A percentile compares a stretch with the other conserved stretches of the same genome.
Evolutionary conservation across 2,797 vertebrate genomes (phyloP).

Genomic region (Diceros bicornis): DNA sequence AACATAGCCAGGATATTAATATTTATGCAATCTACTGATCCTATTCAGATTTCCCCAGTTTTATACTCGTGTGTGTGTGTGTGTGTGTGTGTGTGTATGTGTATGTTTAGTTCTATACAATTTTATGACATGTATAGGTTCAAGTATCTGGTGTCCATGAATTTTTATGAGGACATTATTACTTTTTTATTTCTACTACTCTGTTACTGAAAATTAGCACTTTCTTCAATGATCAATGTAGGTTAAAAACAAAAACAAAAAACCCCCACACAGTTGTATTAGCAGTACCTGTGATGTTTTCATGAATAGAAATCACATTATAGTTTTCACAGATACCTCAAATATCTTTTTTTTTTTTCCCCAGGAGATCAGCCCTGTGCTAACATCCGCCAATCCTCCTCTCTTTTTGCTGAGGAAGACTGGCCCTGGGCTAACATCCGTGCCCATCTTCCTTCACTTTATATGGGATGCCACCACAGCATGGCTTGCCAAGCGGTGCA

Average conservation of each 20-base stretch:
- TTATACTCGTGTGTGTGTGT: neutral
- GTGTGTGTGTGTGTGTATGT: neutral
- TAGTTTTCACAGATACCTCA: neutral
- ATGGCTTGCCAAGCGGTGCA: too few species aligned
- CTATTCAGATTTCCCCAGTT: neutral
- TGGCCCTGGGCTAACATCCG: too few species aligned
- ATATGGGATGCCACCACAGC: too few species aligned
- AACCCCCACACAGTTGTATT: neutral
- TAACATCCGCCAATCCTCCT: too few species aligned
- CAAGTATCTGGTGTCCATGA: neutral
- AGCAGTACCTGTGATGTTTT: neutral
- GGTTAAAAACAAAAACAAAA: neutral
- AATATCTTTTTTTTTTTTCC: neutral
- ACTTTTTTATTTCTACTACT: neutral
- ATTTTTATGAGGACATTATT: conserved; percentile 43
- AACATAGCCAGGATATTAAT: neutral
- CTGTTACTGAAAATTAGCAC: conserved; percentile 6
- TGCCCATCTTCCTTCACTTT: too few species aligned
- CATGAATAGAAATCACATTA: neutral
- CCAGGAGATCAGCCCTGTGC: too few species aligned
- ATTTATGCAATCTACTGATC: neutral
- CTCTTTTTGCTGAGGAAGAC: too few species aligned
- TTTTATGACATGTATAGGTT: neutral
- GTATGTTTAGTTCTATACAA: neutral
- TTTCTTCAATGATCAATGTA: conserved; percentile 19